These are phyloP conservation scores for Dendropsophus ebraccatus DNA, from an alignment of 2,113 vertebrate species.

Conservation along the genomic window DNA sequence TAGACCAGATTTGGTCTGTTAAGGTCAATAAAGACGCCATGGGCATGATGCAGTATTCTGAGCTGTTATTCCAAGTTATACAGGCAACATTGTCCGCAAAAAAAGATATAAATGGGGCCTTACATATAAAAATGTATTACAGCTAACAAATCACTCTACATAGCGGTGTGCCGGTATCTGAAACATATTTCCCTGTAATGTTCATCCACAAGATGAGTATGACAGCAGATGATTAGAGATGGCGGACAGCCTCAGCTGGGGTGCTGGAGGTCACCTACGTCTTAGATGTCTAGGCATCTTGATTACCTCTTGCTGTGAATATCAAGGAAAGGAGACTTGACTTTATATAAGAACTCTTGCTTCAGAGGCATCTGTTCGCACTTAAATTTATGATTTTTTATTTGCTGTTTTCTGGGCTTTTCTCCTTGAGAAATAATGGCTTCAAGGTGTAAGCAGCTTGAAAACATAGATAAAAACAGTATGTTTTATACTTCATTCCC, in stretches of 20 bases:
- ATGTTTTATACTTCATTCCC: slow-evolving; percentile 14
- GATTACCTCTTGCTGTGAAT: slow-evolving; percentile 9
- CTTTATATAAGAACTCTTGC: slow-evolving; percentile 15
- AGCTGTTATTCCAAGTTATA: too few species aligned
- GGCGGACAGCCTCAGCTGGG: background rate
- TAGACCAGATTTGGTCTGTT: too few species aligned
- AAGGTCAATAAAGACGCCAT: too few species aligned
- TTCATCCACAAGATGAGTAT: background rate
- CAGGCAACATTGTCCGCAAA: too few species aligned
- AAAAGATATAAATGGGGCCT: too few species aligned
- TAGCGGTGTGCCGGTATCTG: background rate
- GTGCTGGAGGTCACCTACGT: background rate
- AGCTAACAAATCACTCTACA: background rate
- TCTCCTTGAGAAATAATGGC: slow-evolving; percentile 29
- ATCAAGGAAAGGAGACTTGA: slow-evolving; percentile 33
- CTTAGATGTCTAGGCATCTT: slow-evolving; percentile 7
- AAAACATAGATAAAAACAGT: slow-evolving; percentile 1
- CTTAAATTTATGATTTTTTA: slow-evolving; percentile 17
- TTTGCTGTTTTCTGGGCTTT: slow-evolving; percentile 30
- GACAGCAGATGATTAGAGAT: slow-evolving; percentile 1
- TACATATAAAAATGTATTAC: background rate
- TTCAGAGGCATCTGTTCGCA: slow-evolving; percentile 23
- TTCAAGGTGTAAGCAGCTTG: slow-evolving; percentile 34
- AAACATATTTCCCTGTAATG: background rate
- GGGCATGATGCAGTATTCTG: too few species aligned